A percentile compares a stretch with the other conserved stretches of the same genome.
These are phyloP conservation scores for Pycnonotus jocosus DNA, from an alignment of 2,113 vertebrate genomes.

Conservation along the genomic window DNA sequence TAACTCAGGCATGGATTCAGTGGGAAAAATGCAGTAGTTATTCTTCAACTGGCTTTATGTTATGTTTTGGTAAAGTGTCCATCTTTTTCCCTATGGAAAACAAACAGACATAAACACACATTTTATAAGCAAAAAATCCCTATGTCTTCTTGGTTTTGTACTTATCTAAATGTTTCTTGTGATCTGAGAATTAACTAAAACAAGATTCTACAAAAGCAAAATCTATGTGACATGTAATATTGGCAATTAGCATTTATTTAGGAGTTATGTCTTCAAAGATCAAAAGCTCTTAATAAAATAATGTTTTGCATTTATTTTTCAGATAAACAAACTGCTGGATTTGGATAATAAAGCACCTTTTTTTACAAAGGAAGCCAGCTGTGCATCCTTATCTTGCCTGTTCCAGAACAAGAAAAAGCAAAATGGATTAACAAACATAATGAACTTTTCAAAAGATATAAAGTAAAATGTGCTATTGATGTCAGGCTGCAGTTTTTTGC, in stretches of 20 bases:
- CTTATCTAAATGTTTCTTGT: background rate
- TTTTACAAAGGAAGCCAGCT: background rate
- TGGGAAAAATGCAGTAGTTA: background rate
- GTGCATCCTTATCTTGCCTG: background rate
- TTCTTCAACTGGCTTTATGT: background rate
- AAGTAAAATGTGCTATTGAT: background rate
- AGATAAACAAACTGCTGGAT: background rate
- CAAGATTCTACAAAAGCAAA: background rate
- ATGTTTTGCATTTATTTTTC: background rate
- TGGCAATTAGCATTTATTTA: background rate
- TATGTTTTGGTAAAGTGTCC: background rate
- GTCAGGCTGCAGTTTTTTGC: background rate
- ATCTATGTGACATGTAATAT: background rate
- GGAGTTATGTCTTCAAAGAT: background rate
- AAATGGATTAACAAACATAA: slow-evolving; percentile 24
- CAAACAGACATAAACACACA: background rate
- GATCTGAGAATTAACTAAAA: background rate
- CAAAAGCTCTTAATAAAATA: background rate
- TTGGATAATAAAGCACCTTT: background rate
- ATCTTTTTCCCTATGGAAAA: background rate
- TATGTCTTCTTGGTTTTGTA: background rate
- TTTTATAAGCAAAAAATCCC: background rate
- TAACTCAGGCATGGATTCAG: background rate
- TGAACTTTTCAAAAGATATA: background rate
- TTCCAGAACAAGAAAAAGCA: slow-evolving; percentile 10